Conservation (phyloP, 2,888 invertebrate genomes). For the Synanthedon andrenaeformis region DNA sequence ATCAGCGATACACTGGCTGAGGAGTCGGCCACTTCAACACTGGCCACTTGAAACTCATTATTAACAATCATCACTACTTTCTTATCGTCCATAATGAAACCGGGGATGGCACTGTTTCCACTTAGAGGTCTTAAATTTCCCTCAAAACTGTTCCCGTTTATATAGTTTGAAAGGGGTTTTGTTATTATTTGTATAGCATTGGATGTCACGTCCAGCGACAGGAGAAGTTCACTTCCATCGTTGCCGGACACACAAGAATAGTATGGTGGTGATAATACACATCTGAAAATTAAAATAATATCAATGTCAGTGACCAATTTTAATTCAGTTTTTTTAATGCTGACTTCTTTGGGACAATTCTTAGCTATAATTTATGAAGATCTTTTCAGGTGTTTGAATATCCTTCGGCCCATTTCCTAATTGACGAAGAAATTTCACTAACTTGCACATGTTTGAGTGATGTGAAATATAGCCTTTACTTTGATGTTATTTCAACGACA, state of each 20-base stretch:
- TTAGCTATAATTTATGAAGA: too few relatives aligned
- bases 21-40: slow-evolving; percentile 25
- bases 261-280: slow-evolving; percentile 72
- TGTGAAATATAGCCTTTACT: too few relatives aligned
- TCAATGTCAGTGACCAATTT: not conserved
- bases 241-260: slow-evolving; percentile 74
- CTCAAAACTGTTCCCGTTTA: slow-evolving; percentile 19
- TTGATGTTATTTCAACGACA: too few relatives aligned
- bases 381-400: not conserved
- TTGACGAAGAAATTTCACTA: too few relatives aligned
- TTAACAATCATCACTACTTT: slow-evolving; percentile 44
- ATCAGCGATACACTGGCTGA: slow-evolving; percentile 36
- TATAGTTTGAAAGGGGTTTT: slow-evolving; percentile 47
- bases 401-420: too few relatives aligned
- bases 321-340: not conserved
- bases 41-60: slow-evolving; percentile 33
- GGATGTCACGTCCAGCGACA: slow-evolving; percentile 73
- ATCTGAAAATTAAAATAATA: slow-evolving; percentile 48
- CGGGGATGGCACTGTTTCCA: slow-evolving; percentile 38
- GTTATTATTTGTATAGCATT: slow-evolving; percentile 58
- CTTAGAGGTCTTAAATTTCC: slow-evolving; percentile 33
- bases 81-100: slow-evolving; percentile 44
- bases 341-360: too few relatives aligned
- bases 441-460: too few relatives aligned
- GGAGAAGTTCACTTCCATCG: slow-evolving; percentile 57